Base-by-base conservation (phyloP, 2,797 vertebrate species). In the Enteromius mattozi region DNA sequence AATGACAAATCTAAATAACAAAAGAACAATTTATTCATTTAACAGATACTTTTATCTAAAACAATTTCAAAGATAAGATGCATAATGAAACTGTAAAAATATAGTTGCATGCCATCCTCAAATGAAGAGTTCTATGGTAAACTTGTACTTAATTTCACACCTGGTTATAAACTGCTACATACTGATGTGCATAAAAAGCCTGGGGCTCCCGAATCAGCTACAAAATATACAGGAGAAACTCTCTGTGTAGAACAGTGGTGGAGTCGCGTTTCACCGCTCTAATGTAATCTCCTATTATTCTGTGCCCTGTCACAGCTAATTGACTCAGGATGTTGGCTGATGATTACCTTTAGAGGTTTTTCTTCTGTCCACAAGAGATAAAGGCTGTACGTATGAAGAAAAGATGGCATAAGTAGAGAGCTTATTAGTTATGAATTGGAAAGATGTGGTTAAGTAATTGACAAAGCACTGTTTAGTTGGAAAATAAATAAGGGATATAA, bases 261-360 rank as follows among this genome's bases (percentile, higher is more conserved):
- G 85, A 45, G 24, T 85, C 33, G 47, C 9, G 70, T 81, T 86
- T 66, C 78, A 80, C 17, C 14, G 0, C 61, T 33, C 37, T 75
- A 85, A 79, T 76, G 49, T 63, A 74, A 82, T 76, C 81, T 86
- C 42, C 84, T 78, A 30, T 75, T 75, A 82, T 78, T 45, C 51
- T 76, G 14, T 37, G 65, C 40, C 33, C 76, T 63, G 80, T 70
- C 80, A 33, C 86, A 79, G 77, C 65, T 85, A 85, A 85, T 82
- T 78, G 74, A 65, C 68, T 87, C 86, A 78, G 65, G 35, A 84
- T 84, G 78, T 78, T 51, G 79, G 42, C 65, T 70, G 71, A 63
- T 61, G 42, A 79, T 72, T 79, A 71, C 59, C 71, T 78, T 65
- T 65, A 82, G 30, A 51, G 9, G 27, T 19, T 66, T 70, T 63